A percentile compares a stretch with the other conserved stretches of the same genome.
phyloP scores from a whole-genome alignment of 2,113 vertebrate genomes.

The Eudyptes chrysolophus region DNA sequence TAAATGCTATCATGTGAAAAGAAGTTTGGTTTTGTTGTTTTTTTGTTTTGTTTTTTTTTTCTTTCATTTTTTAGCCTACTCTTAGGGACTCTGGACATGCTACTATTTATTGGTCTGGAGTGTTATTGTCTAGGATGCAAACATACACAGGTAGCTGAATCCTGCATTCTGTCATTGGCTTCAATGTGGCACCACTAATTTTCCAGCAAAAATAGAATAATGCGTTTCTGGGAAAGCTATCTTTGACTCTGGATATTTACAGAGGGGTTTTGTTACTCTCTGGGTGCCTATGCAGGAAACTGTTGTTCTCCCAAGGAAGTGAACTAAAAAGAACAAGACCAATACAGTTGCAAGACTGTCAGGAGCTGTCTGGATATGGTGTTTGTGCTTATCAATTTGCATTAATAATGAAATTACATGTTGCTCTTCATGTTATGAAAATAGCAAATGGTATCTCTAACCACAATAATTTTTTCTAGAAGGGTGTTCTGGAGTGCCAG shows the following conservation, averaged over 20 bases:
- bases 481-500: background rate
- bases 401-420: background rate
- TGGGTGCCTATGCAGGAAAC: background rate
- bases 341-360: background rate
- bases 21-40: background rate
- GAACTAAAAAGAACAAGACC: background rate
- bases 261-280: background rate
- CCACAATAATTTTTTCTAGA: background rate
- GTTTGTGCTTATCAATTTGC: background rate
- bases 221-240: background rate
- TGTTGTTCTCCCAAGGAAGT: background rate
- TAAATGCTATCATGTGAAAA: background rate
- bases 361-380: background rate
- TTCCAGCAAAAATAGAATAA: background rate
- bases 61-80: background rate
- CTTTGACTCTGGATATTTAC: background rate
- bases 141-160: background rate
- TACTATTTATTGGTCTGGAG: background rate
- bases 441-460: background rate
- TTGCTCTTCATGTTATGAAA: background rate
- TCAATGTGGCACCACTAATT: background rate
- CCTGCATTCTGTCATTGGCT: background rate
- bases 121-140: background rate
- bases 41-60: background rate
- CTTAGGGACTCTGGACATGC: background rate